These are phyloP conservation scores for Acrossocheilus fasciatus DNA, from an alignment of 2,797 vertebrate genomes.

Conservation along the genomic window DNA sequence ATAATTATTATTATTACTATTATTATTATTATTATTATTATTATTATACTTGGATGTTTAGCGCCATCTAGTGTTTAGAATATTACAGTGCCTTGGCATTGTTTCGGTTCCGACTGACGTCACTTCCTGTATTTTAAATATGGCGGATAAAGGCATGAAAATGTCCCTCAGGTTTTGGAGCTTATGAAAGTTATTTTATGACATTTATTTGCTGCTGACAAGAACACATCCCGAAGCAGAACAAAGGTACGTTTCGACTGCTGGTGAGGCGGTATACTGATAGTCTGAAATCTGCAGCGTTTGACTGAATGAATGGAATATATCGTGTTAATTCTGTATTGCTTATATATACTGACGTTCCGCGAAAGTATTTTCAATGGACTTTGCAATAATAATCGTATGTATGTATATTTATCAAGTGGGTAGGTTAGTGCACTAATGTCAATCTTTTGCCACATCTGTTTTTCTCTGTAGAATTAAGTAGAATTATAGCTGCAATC, in stretches of 20 bases:
- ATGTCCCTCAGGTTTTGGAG: background rate
- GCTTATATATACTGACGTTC: background rate
- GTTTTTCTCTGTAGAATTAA: background rate
- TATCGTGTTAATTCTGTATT: background rate
- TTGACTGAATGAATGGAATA: background rate
- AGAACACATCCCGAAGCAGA: background rate
- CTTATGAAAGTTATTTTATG: slow-evolving; percentile 42
- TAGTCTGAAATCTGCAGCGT: background rate
- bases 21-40: too few relatives aligned
- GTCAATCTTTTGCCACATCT: background rate
- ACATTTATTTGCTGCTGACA: background rate
- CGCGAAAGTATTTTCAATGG: background rate
- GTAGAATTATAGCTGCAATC: background rate
- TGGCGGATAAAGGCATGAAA: slow-evolving; percentile 51
- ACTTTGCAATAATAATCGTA: background rate
- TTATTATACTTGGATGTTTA: background rate
- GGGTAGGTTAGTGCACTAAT: background rate
- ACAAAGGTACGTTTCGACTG: slow-evolving; percentile 29
- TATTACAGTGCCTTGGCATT: background rate
- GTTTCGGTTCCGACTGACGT: slow-evolving; percentile 33
- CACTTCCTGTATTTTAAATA: slow-evolving; percentile 63
- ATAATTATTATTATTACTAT: too few relatives aligned
- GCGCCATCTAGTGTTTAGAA: slow-evolving; percentile 34
- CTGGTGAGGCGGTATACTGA: background rate
- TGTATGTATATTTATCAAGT: background rate